Percentiles rank a stretch among this genome's conserved stretches.
Conservation (phyloP, 2,888 invertebrate genomes). For the Synergus umbraculus region DNA sequence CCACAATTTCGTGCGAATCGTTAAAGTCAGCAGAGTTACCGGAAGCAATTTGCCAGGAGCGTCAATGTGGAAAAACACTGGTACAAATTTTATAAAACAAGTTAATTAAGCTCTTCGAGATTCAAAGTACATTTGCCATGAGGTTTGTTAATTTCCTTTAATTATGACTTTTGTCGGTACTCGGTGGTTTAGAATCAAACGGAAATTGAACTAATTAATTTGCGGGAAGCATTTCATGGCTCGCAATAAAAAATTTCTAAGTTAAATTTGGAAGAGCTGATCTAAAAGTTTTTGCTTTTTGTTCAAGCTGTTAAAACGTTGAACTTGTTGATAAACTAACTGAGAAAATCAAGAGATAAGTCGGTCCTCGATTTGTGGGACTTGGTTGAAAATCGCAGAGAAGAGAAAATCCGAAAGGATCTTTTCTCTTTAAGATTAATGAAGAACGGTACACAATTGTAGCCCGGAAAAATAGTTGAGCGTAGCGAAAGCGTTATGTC, state of each 20-base stretch:
- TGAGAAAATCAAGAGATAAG: neutral
- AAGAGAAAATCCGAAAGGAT: conserved; percentile 27
- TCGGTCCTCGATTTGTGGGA: neutral
- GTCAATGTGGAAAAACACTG: conserved; percentile 32
- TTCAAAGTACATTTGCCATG: neutral
- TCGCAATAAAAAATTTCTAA: neutral
- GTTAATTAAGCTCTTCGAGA: conserved; percentile 26
- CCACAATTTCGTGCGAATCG: conserved; percentile 32
- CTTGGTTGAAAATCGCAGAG: neutral
- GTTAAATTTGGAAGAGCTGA: neutral
- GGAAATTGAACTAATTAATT: neutral
- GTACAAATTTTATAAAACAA: conserved; percentile 34
- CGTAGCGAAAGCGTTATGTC: conserved; percentile 35
- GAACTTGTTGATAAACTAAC: neutral
- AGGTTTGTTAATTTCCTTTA: conserved; percentile 8
- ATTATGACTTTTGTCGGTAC: neutral
- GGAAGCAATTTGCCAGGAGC: conserved; percentile 34
- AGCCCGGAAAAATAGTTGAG: conserved; percentile 22
- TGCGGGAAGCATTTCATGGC: neutral
- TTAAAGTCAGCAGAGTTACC: conserved; percentile 26
- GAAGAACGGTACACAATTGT: conserved; percentile 21
- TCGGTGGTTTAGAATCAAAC: neutral
- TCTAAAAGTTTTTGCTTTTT: neutral
- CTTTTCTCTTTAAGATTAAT: conserved; percentile 19
- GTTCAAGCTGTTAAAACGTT: neutral